phyloP scores from a whole-genome alignment of 2,888 invertebrate species.

The Pharmacophagus antenor region DNA sequence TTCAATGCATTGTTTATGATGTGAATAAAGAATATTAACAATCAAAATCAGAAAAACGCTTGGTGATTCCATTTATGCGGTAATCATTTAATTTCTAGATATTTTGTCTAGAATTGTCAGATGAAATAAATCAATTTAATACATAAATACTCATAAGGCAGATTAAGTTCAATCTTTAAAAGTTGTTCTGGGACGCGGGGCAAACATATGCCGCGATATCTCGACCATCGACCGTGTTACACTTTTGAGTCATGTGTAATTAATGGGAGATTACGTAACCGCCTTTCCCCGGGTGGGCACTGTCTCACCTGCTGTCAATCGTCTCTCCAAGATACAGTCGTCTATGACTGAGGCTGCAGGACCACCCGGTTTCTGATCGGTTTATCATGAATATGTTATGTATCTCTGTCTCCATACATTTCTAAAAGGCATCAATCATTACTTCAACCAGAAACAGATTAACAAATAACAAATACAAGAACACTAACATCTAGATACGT shows the following conservation, averaged over 20 bases:
- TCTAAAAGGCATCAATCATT: constrained; percentile 10
- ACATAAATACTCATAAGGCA: constrained; percentile 28
- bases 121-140: constrained; percentile 11
- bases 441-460: background rate
- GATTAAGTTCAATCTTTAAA: constrained; percentile 30
- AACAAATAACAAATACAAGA: constrained; percentile 3
- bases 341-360: constrained; percentile 17
- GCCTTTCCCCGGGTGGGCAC: constrained; percentile 50
- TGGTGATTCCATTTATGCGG: too few relatives aligned
- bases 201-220: constrained; percentile 27
- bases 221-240: constrained; percentile 36
- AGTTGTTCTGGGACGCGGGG: constrained; percentile 26
- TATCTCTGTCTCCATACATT: background rate
- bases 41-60: too few relatives aligned
- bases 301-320: constrained; percentile 47
- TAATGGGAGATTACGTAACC: constrained; percentile 50
- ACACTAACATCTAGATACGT: background rate
- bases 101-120: background rate
- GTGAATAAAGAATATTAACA: too few relatives aligned
- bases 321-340: constrained; percentile 34
- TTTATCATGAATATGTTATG: constrained; percentile 4
- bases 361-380: constrained; percentile 18
- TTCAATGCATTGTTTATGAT: too few relatives aligned
- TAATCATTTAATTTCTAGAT: too few relatives aligned
- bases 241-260: constrained; percentile 46